Evolutionary conservation across 2,797 vertebrate genomes (phyloP), one percentile per base, ranked within the genome.

Genomic region (Onychomys arenicola): DNA sequence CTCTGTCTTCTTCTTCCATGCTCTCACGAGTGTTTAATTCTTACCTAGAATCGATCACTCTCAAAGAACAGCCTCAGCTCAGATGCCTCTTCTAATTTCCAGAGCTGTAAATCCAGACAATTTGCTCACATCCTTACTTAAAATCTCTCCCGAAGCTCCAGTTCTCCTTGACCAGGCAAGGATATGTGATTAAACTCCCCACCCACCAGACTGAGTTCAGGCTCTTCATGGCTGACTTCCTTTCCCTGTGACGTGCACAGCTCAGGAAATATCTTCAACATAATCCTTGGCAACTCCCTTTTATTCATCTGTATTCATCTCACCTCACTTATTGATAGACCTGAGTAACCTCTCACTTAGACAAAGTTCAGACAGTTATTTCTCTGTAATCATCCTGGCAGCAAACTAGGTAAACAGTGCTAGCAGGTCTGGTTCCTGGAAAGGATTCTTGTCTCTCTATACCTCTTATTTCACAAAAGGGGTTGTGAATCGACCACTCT

Each of bases 51-150:
- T 89, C 6, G 0, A 46, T 93, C 90, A 61, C 32, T 43, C 61
- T 14, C 82, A 80, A 52, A 78, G 55, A 75, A 5, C 13, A 27
- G 81, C 73, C 75, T 43, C 49, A 59, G 37, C 10, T 16, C 17
- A 55, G 34, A 55, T 3, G 11, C 34, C 12, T 32, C 43, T 25
- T 89, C 69, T 92, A 69, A 77, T 95, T 96, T 92, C 78, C 52
- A 81, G 73, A 94, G 52, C 13, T 43, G 9, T 92, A 73, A 95
- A 90, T 97, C 93, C 32, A 65, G 43, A 59, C 57, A 40, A 59
- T 88, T 78, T 52, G 25, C 61, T 86, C 73, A 93, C 52, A 69
- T 5, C 16, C n/a, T 55, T 0, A 32, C 65, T 57, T 84, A 75
- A 17, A 67, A 67, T 77, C 55, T 71, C 34, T 77, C 49, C 49